Conservation (phyloP, 2,888 invertebrate species). For the Chorisops tibialis region DNA sequence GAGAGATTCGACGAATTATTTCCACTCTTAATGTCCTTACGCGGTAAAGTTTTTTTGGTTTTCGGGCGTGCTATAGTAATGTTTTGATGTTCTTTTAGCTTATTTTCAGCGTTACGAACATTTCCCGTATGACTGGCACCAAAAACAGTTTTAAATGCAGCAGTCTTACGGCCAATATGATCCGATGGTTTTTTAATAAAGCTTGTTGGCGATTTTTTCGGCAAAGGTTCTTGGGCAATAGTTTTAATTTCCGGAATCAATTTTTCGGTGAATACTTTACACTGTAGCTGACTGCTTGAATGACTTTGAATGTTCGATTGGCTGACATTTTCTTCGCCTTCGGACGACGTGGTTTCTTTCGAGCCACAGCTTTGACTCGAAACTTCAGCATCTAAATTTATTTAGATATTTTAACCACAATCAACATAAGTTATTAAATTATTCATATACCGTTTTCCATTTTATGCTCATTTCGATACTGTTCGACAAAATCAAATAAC, state of each 20-base stretch:
- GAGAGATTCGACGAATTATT: background rate
- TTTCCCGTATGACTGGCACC: constrained; percentile 5
- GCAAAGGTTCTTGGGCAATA: constrained; percentile 18
- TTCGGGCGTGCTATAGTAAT: constrained; percentile 4
- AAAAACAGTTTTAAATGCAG: constrained; percentile 22
- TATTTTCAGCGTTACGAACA: constrained; percentile 2
- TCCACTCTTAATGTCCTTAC: constrained; percentile 16
- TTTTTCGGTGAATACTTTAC: constrained; percentile 29
- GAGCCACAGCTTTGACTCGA: constrained; percentile 10
- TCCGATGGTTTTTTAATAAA: constrained; percentile 11
- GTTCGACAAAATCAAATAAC: constrained; percentile 7
- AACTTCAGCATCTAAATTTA: background rate
- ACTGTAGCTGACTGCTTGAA: background rate
- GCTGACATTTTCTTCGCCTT: constrained; percentile 19
- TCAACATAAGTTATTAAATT: no score
- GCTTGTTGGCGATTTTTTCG: constrained; percentile 12
- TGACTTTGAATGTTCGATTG: background rate
- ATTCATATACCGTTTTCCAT: constrained; percentile 24
- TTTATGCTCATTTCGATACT: background rate
- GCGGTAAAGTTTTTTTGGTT: constrained; percentile 8
- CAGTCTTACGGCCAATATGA: background rate
- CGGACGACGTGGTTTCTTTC: constrained; percentile 29
- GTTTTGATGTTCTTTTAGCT: constrained; percentile 16
- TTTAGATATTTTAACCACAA: no score
- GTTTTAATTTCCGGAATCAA: constrained; percentile 32